Base-by-base conservation (phyloP, 2,113 vertebrate genomes). In the Myanophis thanlyinensis region DNA sequence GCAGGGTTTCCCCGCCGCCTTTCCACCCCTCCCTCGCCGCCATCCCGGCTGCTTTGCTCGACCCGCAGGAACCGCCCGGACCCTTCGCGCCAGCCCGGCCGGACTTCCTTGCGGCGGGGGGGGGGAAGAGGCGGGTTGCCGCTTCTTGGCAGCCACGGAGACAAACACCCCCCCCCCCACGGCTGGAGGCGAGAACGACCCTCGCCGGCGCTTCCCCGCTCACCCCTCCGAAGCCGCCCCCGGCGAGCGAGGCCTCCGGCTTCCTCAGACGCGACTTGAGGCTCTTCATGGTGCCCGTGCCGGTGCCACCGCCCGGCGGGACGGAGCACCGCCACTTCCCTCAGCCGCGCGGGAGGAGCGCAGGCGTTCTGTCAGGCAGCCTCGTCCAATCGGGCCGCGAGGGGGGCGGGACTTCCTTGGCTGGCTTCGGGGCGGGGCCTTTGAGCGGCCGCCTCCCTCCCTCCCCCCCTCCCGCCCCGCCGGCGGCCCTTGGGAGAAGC, bases 241-340 rank as follows among this genome's bases (percentile, higher is more conserved):
- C 40, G 1, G 27, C 40, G 35, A 98, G 98, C 91, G 98, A 97
- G 4, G 98, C 97, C 96, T 99, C 99, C 91, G 99, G 98, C 96
- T 98, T 98, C 97, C 98, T 98, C 97, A 99, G 94, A 10, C 98
- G 98, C 94, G 98, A 98, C 97, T 98, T 99, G 85, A 99, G 97
- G 96, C 98, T 99, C 98, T 99, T 99, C 99, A 99, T 98, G 97
- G 94, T 87, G 91, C 35, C 23, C 20, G 20, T 54, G 20, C 53
- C 53, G 52, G 18, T 53, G 13, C 51, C 48, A 0, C 44, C 23
- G 23, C 93, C 18, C 27, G n/a, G 2, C 89, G 30, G 51, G 85
- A 30, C 85, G 47, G 47, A 48, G 25, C 15, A 1, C 67, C 23
- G 3, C 67, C 6, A 12, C 48, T 23, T 20, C 25, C 18, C 90